These are phyloP conservation scores for Stegodyphus mimosarum DNA, from an alignment of 1,140 invertebrate genomes.

Conservation along the genomic window DNA sequence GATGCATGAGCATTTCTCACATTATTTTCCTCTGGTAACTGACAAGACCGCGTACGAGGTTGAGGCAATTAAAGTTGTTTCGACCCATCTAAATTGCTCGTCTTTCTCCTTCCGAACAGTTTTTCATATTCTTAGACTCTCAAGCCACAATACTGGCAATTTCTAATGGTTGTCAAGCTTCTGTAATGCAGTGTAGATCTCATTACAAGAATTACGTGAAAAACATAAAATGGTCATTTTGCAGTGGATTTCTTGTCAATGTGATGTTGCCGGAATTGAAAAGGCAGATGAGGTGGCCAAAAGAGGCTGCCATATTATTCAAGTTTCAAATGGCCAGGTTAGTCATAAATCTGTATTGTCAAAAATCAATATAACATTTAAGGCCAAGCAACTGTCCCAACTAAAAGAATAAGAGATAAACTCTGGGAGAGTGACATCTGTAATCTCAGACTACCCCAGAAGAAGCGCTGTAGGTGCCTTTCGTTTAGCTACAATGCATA, in stretches of 20 bases:
- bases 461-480: not conserved
- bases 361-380: not conserved
- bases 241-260: not conserved
- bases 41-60: no score
- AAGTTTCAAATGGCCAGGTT: not conserved
- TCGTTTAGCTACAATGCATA: not conserved
- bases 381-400: not conserved
- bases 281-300: not conserved
- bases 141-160: no score
- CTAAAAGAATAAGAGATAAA: not conserved
- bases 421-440: not conserved
- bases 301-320: not conserved
- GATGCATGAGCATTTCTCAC: no score
- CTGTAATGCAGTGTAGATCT: no score
- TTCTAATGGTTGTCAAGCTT: no score
- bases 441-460: not conserved
- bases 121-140: no score
- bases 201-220: not conserved
- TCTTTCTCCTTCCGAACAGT: no score
- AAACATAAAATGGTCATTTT: not conserved
- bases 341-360: not conserved
- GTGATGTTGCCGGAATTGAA: not conserved
- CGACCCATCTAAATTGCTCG: no score
- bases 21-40: no score
- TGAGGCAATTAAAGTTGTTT: no score